Evolutionary conservation across 1,140 invertebrate genomes (phyloP).

Genomic region (Megalopta genalis): DNA sequence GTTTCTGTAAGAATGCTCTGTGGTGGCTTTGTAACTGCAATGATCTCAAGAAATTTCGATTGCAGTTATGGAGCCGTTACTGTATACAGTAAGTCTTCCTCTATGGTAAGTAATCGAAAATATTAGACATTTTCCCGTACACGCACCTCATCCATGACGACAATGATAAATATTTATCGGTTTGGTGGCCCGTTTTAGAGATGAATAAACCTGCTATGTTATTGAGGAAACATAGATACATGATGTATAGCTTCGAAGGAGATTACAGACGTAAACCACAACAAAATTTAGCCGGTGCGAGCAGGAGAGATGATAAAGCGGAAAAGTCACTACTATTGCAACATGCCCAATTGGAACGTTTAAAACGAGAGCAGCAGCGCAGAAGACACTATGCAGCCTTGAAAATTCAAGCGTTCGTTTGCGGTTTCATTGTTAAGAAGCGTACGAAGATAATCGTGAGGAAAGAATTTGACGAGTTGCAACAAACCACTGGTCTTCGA

Average conservation of each 20-base stretch:
- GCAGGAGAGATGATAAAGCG: constrained; percentile 83
- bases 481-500: constrained; percentile 77
- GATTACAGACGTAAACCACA: constrained; percentile 92
- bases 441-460: constrained; percentile 84
- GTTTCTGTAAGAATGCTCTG: too few relatives aligned
- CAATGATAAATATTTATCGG: neutral
- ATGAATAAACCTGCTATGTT: constrained; percentile 10
- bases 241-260: constrained; percentile 94
- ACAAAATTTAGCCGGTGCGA: constrained; percentile 94
- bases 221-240: constrained; percentile 42
- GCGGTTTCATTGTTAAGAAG: constrained; percentile 87
- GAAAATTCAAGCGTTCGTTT: constrained; percentile 89
- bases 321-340: constrained; percentile 87
- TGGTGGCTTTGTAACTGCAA: too few relatives aligned
- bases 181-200: neutral
- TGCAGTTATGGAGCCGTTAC: too few relatives aligned
- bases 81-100: neutral
- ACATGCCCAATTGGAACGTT: constrained; percentile 90
- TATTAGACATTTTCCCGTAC: neutral
- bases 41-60: too few relatives aligned
- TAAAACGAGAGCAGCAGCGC: constrained; percentile 90
- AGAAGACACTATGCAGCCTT: constrained; percentile 85
- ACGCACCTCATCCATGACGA: neutral
- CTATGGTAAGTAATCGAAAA: constrained; percentile 1
- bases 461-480: constrained; percentile 84